These are phyloP conservation scores for Hyphantria cunea DNA, from an alignment of 1,140 invertebrate genomes.

Conservation along the genomic window DNA sequence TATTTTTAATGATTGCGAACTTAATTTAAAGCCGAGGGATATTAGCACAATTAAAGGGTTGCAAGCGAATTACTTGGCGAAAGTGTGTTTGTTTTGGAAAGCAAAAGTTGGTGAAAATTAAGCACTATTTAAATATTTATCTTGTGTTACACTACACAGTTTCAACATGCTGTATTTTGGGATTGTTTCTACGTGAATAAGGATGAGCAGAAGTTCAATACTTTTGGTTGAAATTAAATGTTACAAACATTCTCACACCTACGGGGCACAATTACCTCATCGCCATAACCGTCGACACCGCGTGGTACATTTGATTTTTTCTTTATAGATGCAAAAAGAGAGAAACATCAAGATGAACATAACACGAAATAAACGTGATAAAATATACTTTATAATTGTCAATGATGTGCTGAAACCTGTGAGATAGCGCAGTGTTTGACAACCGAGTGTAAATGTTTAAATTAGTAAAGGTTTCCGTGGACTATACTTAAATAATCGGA, in stretches of 20 bases:
- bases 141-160: slow-evolving; percentile 11
- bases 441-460: background rate
- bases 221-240: slow-evolving; percentile 38
- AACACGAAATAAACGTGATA: slow-evolving; percentile 55
- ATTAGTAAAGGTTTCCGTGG: slow-evolving; percentile 9
- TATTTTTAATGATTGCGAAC: slow-evolving; percentile 23
- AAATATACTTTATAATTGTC: slow-evolving; percentile 26
- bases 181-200: slow-evolving; percentile 38
- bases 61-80: slow-evolving; percentile 17
- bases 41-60: slow-evolving; percentile 23
- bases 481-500: background rate
- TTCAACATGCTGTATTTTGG: slow-evolving; percentile 39
- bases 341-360: slow-evolving; percentile 84
- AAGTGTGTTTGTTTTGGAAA: slow-evolving; percentile 15
- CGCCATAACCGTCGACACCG: slow-evolving; percentile 93
- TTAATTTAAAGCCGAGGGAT: slow-evolving; percentile 21
- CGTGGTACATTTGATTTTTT: slow-evolving; percentile 95
- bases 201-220: slow-evolving; percentile 37
- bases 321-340: slow-evolving; percentile 82
- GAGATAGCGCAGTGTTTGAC: slow-evolving; percentile 18
- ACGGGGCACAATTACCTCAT: slow-evolving; percentile 89
- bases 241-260: slow-evolving; percentile 53
- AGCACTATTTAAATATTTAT: slow-evolving; percentile 14
- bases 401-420: slow-evolving; percentile 42
- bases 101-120: slow-evolving; percentile 31